Evolutionary conservation across 2,888 invertebrate genomes (phyloP), one percentile per base, ranked within the genome.

Genomic region (Euzetes globulus): DNA sequence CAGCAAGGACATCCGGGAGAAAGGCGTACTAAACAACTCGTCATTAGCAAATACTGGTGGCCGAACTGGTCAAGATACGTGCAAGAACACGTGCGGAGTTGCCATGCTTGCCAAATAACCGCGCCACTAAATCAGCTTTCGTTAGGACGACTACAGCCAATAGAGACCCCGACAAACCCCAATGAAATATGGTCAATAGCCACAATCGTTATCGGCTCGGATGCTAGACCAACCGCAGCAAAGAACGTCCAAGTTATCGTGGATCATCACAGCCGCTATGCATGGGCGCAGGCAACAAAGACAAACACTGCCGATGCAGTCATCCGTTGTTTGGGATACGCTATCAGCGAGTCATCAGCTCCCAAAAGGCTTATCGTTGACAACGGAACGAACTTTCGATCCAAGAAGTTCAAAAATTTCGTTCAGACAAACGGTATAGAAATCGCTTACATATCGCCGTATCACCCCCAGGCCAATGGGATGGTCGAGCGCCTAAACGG

Each of bases 231-330:
- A 25, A 41, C 72, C 1, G 19, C 13, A 2, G 37, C 33, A 2
- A 52, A 73, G 41, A 45, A 73, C 45, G 27, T 73, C n/a, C 73
- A 73, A 65, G 41, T 73, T 4, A 5, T 73, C 9, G 65, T 65
- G 1, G 73, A 73, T 27, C 63, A 65, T 25, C 25, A 29, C 11
- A 41, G 65, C 3, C 63, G 73, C 6, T 63, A 73, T 19, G 45
- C 41, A 3, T 73, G 73, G 73, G 65, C 73, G 7, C 41, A 45
- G 17, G 25, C 65, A 0, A 65, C 73, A 6, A 13, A 19, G 33
- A 45, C 4, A 0, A 73, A 73, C 25, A 65, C 73, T 11, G 27
- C 73, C 3, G 58, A 7, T 2, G 17, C 65, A 1, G 19, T 41
- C 17, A 27, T 65, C 33, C 4, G 7, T 7, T 33, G 5, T 4